phyloP scores from a whole-genome alignment of 2,797 vertebrate species.

The Hemibagrus guttatus region DNA sequence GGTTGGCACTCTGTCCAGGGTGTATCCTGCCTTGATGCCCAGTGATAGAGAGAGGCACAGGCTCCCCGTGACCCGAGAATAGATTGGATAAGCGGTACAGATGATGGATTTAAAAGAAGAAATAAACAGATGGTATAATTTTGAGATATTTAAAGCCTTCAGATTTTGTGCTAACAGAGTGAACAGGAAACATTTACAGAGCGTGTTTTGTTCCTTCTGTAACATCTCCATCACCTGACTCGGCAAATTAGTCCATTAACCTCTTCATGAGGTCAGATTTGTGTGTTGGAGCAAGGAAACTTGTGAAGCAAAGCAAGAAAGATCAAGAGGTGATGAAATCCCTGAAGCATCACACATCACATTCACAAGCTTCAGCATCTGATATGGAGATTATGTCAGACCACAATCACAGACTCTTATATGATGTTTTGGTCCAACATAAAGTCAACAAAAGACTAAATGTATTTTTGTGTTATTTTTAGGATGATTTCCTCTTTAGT shows the following conservation, averaged over 20 bases:
- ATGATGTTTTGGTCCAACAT: neutral
- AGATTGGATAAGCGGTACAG: no score
- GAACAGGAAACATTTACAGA: neutral
- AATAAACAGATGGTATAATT: neutral
- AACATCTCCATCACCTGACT: neutral
- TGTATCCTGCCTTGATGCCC: no score
- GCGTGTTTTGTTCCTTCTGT: neutral
- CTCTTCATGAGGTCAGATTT: neutral
- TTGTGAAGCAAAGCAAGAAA: neutral
- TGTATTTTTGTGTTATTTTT: slow-evolving; percentile 35
- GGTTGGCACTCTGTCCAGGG: no score
- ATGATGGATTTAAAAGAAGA: neutral
- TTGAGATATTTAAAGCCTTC: neutral
- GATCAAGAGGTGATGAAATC: neutral
- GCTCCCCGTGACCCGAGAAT: no score
- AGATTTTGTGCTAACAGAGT: neutral
- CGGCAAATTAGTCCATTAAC: neutral
- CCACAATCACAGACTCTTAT: neutral
- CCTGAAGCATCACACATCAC: neutral
- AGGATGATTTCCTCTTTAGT: slow-evolving; percentile 95
- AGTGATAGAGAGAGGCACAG: no score
- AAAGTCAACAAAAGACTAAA: neutral
- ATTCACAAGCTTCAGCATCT: neutral
- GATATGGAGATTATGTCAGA: neutral
- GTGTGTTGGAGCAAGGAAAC: neutral